Conservation (phyloP, 2,888 invertebrate genomes). For the Sclerodermus sp. region DNA sequence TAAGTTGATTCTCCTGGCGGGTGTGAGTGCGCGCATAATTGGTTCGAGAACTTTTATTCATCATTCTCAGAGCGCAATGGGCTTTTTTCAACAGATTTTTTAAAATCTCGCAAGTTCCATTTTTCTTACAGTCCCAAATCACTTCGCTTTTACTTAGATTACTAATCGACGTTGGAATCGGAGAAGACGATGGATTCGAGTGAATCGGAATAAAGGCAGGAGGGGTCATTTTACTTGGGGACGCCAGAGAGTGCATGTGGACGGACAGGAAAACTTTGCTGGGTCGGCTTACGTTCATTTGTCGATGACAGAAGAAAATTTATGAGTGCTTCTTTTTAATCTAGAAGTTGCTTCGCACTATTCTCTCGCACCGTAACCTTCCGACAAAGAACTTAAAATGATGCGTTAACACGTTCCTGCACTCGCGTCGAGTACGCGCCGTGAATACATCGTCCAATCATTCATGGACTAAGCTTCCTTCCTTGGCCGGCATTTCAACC, state of each 20-base stretch:
- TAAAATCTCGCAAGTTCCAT: too few relatives aligned
- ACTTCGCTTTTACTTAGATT: too few relatives aligned
- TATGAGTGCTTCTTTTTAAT: not conserved
- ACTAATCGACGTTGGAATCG: too few relatives aligned
- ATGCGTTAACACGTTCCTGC: slow-evolving; percentile 1
- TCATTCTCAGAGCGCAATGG: too few relatives aligned
- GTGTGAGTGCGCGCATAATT: too few relatives aligned
- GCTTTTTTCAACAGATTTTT: too few relatives aligned
- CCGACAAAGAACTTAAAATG: not conserved
- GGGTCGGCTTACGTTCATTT: not conserved
- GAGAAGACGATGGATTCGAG: too few relatives aligned
- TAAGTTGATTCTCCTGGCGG: too few relatives aligned
- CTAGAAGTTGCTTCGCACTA: not conserved
- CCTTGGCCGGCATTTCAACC: not conserved
- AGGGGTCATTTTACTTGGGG: too few relatives aligned
- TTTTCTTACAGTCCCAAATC: too few relatives aligned
- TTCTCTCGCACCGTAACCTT: not conserved
- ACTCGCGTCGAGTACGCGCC: not conserved
- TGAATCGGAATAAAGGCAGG: too few relatives aligned
- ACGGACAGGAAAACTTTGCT: not conserved
- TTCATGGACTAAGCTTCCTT: not conserved
- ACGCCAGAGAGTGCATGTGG: not conserved
- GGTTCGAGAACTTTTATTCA: too few relatives aligned
- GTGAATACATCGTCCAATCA: not conserved
- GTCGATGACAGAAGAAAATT: not conserved